Evolutionary conservation across 2,113 vertebrate species (phyloP), one percentile per base, ranked within the genome.

Genomic region (Taxidea taxus): DNA sequence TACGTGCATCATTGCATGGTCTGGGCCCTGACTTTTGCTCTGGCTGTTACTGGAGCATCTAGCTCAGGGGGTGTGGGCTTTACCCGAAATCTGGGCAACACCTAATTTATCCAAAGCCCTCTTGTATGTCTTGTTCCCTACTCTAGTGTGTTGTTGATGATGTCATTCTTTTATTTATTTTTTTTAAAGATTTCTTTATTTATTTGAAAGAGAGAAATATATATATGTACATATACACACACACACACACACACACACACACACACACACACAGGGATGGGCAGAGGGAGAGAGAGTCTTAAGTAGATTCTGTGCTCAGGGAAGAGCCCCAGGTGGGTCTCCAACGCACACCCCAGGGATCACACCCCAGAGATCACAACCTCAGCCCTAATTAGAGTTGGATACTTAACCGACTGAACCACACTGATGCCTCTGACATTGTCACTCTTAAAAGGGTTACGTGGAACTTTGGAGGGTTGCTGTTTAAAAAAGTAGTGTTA

Each of bases 261-360:
- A 0, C 51, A 54, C 51, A 54, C 51, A 54, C 51, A 31, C 62
- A 29, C 14, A 7, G 31, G 64, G 64, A 68, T 7, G 64, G 64
- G 34, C 34, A n/a, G 64, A 68, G 16, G 34, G 34, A n/a, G 7
- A 66, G 64, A 68, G 64, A n/a, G 34, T n/a, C 34, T n/a, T 20
- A n/a, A 68, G 16, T 16, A 68, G 64, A 68, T n/a, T 68, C 64
- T 68, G 34, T 9, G 34, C 12, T 68, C 34, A 68, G 34, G 1
- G 16, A 1, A 18, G 64, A 68, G 34, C 15, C 16, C 16, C 1
- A n/a, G 16, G 34, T 1, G 1, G 16, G 31, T n/a, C 34, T n/a
- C 7, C 64, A 68, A 18, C 3, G 0, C 34, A 68, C 15, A 68
- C 16, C 64, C 31, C 64, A n/a, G 64, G 16, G 64, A 66, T 34